These are phyloP conservation scores for Anarsia innoxiella DNA, from an alignment of 2,888 invertebrate genomes.

Conservation along the genomic window DNA sequence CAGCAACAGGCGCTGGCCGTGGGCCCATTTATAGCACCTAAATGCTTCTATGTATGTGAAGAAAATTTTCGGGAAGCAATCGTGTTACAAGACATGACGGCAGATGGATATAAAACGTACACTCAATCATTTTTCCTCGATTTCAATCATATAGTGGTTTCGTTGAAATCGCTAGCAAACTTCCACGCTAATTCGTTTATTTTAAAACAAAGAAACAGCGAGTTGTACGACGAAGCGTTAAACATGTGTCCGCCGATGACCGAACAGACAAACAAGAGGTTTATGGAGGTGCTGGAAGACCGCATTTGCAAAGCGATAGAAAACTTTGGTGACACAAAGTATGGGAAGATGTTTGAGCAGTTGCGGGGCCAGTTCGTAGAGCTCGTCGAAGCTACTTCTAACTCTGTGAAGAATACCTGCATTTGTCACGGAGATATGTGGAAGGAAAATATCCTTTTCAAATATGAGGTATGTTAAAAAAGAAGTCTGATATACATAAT, in stretches of 20 bases:
- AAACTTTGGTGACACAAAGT: conserved; percentile 38
- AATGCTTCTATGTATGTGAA: conserved; percentile 41
- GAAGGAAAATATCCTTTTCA: conserved; percentile 64
- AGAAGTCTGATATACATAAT: not conserved
- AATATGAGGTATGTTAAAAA: conserved; percentile 42
- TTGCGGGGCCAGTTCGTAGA: conserved; percentile 35
- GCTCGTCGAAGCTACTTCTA: conserved; percentile 30
- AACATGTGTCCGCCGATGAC: conserved; percentile 44
- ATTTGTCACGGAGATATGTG: conserved; percentile 66
- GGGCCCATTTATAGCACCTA: conserved; percentile 35
- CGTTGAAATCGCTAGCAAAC: conserved; percentile 45
- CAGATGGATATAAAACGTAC: conserved; percentile 40
- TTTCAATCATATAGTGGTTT: conserved; percentile 39
- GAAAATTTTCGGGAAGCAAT: conserved; percentile 52
- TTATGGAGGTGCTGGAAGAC: conserved; percentile 45
- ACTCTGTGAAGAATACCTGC: conserved; percentile 33
- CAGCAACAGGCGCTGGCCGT: conserved; percentile 27
- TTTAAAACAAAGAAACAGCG: conserved; percentile 29
- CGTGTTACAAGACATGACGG: conserved; percentile 52
- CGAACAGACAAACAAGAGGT: conserved; percentile 41
- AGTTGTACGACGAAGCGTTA: conserved; percentile 33
- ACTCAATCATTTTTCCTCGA: conserved; percentile 39
- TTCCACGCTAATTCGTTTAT: conserved; percentile 58
- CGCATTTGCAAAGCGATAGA: conserved; percentile 47
- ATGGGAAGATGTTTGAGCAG: conserved; percentile 32